Base-by-base conservation (phyloP, 2,888 invertebrate species). In the Cordylochernes scorpioides region DNA sequence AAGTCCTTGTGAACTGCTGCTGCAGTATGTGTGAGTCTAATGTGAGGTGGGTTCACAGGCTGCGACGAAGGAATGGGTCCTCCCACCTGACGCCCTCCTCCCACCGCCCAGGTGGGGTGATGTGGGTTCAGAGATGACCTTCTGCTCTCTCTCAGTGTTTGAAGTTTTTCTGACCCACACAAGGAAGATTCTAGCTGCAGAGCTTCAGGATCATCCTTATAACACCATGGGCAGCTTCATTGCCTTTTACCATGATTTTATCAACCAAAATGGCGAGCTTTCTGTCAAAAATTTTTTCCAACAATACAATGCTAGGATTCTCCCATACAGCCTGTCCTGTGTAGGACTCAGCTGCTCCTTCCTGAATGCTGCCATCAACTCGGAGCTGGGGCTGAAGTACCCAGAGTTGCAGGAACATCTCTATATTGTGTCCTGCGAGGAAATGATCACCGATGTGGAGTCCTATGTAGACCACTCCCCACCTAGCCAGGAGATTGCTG, bases 181-280 rank as follows among this genome's bases (percentile, higher is more conserved):
- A n/a, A n/a, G 80, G 59, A 63, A 68, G 45, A 62, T 67, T 45
- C 64, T 80, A 43, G 74, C 75, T 50, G 66, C 65, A 32, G 63
- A 78, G 49, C 62, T 84, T 49, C 69, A 70, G 49, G 67, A 70
- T 45, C 72, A 78, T 50, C 71, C 75, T 56, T 84, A 84, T 54
- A 75, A 84, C 58, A 80, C 78, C 29, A 66, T 80, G 40, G 71
- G 71, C 54, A 77, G 80, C 55, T 73, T 80, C 55, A 57, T 77
- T 45, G 58, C 57, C 59, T 60, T 43, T 25, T 42, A 41, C 24
- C 31, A 39, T 2, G 48, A 40, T 33, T 42, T 35, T 18, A 59
- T 45, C 49, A 54, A 41, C 52, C 54, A 39, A 60, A n/a, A n/a
- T n/a, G 65, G 46, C 58, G 60, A 36, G 32, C 62, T 62, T 15